A percentile compares a stretch with the other conserved stretches of the same genome.
phyloP scores from a whole-genome alignment of 1,140 invertebrate genomes.

The Sitophilus oryzae region DNA sequence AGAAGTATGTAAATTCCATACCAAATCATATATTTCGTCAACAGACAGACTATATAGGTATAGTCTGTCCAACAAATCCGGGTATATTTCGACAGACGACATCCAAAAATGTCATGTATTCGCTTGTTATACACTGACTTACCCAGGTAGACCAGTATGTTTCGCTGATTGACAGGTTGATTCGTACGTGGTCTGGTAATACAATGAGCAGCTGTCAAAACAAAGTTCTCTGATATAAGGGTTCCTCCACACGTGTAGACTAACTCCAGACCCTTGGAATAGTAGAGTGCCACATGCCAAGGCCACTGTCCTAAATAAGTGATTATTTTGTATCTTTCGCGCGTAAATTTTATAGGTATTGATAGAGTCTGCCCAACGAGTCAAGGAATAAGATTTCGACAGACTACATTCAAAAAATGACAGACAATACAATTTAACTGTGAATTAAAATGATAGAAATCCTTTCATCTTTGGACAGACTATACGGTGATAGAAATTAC shows the following conservation, averaged over 20 bases:
- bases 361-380: background rate
- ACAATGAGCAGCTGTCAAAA: constrained; percentile 41
- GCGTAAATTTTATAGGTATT: background rate
- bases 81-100: too few species aligned
- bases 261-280: constrained; percentile 28
- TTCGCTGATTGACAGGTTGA: constrained; percentile 20
- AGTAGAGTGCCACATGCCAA: constrained; percentile 41
- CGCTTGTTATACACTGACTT: constrained; percentile 4
- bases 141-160: constrained; percentile 37
- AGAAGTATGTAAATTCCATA: too few species aligned
- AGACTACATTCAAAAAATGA: too few species aligned
- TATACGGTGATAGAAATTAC: constrained; percentile 15
- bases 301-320: constrained; percentile 40
- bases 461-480: background rate
- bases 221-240: constrained; percentile 32
- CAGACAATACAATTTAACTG: too few species aligned
- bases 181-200: constrained; percentile 33
- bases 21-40: too few species aligned
- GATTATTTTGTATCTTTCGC: too few species aligned
- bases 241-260: constrained; percentile 39
- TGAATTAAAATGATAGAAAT: too few species aligned
- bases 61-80: too few species aligned
- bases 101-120: too few species aligned
- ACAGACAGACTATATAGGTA: too few species aligned
- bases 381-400: background rate